Evolutionary conservation across 2,113 vertebrate species (phyloP), one percentile per base, ranked within the genome.

Genomic region (Callorhinus ursinus): DNA sequence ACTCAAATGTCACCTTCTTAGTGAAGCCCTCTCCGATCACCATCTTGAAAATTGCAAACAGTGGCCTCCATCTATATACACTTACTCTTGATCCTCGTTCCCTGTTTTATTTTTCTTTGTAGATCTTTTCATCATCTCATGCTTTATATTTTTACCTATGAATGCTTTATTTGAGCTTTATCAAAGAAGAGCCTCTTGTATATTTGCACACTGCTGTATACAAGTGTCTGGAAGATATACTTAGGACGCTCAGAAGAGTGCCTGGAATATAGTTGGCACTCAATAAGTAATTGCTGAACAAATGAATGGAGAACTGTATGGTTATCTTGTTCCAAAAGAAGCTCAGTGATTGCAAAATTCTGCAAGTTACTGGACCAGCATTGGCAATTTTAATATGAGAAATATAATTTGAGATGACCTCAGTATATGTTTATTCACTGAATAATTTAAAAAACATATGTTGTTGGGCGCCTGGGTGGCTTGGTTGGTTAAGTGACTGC

Each of bases 271-370:
- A 84, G 51, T 9, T 87, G 22, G 14, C n/a, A 2, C 7, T 81
- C 33, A 82, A 1, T 53, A 81, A 94, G 36, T 81, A 57, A 65
- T 28, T 85, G 28, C 31, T 89, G 77, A 88, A 93, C 77, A 93
- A 81, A 36, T 61, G 33, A 93, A 10, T 77, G 76, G 59, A 85
- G 69, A 96, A 53, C 39, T 13, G 0, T 51, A 7, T 67, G 13
- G 53, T 77, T 86, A 84, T 93, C 26, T 93, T 88, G 11, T 93
- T 97, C 31, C 42, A 63, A 65, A 94, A 74, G 46, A 97, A 80
- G 9, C 51, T 46, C 80, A 63, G 39, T 36, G 61, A 72, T 90
- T 89, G 21, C 15, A 72, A 94, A 95, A 90, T 84, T 83, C n/a
- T 57, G 2, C 46, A 49, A 69, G 19, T 95, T 79, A 42, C 21